A percentile compares a stretch with the other conserved stretches of the same genome.
These are phyloP conservation scores for Oreortyx pictus DNA, from an alignment of 2,797 vertebrate species.

Conservation along the genomic window DNA sequence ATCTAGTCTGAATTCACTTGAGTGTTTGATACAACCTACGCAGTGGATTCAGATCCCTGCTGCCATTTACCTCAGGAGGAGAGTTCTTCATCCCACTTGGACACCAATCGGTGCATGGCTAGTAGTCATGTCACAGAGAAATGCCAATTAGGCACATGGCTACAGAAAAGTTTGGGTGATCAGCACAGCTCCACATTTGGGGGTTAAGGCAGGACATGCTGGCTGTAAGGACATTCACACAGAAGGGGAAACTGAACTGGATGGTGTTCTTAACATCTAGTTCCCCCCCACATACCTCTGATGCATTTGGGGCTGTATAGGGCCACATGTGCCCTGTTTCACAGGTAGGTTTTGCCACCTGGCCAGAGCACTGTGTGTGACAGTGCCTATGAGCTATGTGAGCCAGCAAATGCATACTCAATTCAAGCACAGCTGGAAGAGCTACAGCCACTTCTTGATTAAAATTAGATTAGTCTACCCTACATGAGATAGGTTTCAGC, in stretches of 20 bases:
- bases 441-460: not conserved
- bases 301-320: not conserved
- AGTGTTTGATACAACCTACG: not conserved
- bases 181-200: not conserved
- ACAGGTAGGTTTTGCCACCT: not conserved
- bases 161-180: not conserved
- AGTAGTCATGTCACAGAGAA: not conserved
- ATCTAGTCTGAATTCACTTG: not conserved
- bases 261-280: not conserved
- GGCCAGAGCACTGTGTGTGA: not conserved
- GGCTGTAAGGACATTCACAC: not conserved
- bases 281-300: too few species aligned
- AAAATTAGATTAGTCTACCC: slow-evolving; percentile 54
- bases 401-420: not conserved
- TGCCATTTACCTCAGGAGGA: not conserved
- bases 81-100: not conserved
- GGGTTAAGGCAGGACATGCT: not conserved
- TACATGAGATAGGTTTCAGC: slow-evolving; percentile 24
- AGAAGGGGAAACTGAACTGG: not conserved
- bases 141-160: not conserved
- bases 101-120: not conserved
- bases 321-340: fast-evolving
- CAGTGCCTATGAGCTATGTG: not conserved
- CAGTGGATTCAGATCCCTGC: not conserved
- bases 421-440: slow-evolving; percentile 40